Base-by-base conservation (phyloP, 2,113 vertebrate species). In the Thermophis baileyi region DNA sequence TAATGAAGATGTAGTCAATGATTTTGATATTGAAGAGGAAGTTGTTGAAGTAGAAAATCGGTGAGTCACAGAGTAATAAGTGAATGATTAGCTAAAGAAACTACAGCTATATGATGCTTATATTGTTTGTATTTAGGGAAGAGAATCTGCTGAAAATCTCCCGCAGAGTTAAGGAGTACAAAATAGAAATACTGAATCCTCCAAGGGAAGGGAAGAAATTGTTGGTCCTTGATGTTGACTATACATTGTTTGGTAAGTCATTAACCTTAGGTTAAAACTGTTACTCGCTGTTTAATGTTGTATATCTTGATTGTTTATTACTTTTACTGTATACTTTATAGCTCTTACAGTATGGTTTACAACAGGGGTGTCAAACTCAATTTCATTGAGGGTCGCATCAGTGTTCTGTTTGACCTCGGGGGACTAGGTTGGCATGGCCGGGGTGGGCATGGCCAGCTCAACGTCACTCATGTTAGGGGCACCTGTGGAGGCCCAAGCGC, bases 1-100 rank as follows among this genome's bases (percentile, higher is more conserved):
- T 96, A 99, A 99, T 0, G 99, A 99, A 86, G 99, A 99, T 35
- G 99, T 99, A 91, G 97, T 99, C 94, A 99, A 99, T 91, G 99
- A 99, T 95, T 99, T 99, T 98, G 99, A 99, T 96, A 99, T 99
- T n/a, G 99, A 99, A 97, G 99, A 99, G 94, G 99, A 99, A 97
- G 99, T 99, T 94, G 98, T 99, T 95, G 99, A 99, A 97, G 99
- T 99, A 91, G 99, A 99, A 96, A 99, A 99, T 93, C 98, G 99
- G 99, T 99, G 85, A 94, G 98, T 89, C 90, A 51, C 53, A 89
- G 53, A 89, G 86, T 88, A 94, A 89, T 93, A 90, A 11, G 11
- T 91, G 2, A 8, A 54, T 44, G 94, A 16, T 88, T 92, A 53
- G 0, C 18, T 91, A 55, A 93, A 24, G 47, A 6, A 53, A 85